phyloP scores from a whole-genome alignment of 1,140 invertebrate genomes.

The Pseudomyrmex concolor region DNA sequence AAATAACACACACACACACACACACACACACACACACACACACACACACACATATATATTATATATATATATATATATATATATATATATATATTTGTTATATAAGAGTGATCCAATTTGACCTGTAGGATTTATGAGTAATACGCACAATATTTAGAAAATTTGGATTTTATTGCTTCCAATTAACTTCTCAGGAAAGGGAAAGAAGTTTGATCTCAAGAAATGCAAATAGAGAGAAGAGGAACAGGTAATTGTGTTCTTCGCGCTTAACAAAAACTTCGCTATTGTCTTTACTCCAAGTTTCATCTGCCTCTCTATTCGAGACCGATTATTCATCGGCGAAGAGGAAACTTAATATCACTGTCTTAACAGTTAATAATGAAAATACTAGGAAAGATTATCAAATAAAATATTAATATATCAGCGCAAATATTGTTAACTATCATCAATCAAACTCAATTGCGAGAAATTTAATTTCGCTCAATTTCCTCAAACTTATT shows the following conservation, averaged over 20 bases:
- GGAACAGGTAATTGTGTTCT: constrained; percentile 28
- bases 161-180: too few relatives aligned
- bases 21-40: too few relatives aligned
- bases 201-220: constrained; percentile 15
- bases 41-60: too few relatives aligned
- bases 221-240: constrained; percentile 15
- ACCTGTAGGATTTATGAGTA: too few relatives aligned
- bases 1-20: too few relatives aligned
- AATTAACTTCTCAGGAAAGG: constrained; percentile 36
- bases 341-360: constrained; percentile 33
- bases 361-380: constrained; percentile 13
- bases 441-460: constrained; percentile 13
- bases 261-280: constrained; percentile 23
- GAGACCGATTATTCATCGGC: constrained; percentile 26
- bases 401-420: neutral
- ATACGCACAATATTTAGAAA: too few relatives aligned
- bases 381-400: constrained; percentile 10
- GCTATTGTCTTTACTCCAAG: constrained; percentile 28
- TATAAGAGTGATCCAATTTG: too few relatives aligned
- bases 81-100: neutral
- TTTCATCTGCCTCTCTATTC: constrained; percentile 25
- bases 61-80: neutral
- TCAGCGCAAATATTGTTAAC: neutral
- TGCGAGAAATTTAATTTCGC: neutral
- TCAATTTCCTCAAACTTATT: constrained; percentile 1